These are phyloP conservation scores for Eleutherodactylus coqui DNA, from an alignment of 2,797 vertebrate genomes.

Conservation along the genomic window DNA sequence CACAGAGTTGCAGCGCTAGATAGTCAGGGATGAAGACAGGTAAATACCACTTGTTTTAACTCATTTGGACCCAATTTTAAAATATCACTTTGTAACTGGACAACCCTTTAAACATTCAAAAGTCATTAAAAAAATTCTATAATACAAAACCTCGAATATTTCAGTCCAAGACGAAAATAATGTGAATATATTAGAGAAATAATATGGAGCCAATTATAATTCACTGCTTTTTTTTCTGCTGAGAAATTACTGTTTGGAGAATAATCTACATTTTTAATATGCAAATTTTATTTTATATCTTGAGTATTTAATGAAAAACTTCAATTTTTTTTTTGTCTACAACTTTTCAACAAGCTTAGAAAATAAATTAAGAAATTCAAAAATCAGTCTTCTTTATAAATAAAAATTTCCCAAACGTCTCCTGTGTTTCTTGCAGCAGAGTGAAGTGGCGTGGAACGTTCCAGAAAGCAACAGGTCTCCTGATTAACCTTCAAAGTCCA, in stretches of 20 bases:
- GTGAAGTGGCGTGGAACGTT: slow-evolving; percentile 1
- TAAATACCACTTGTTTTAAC: too few relatives aligned
- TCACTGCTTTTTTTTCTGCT: too few relatives aligned
- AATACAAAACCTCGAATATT: background rate
- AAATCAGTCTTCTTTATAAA: slow-evolving; percentile 9
- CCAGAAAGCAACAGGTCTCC: background rate
- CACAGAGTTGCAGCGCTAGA: too few relatives aligned
- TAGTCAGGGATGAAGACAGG: too few relatives aligned
- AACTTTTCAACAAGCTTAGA: background rate
- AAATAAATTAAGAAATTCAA: slow-evolving; percentile 44
- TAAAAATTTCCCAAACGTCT: background rate
- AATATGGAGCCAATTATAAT: background rate
- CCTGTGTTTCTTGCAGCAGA: slow-evolving; percentile 11
- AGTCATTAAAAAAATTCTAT: background rate
- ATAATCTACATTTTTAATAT: background rate
- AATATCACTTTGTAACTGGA: too few relatives aligned
- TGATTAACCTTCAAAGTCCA: background rate
- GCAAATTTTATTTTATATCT: background rate
- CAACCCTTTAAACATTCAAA: slow-evolving; percentile 17
- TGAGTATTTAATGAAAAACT: background rate
- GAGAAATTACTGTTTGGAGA: slow-evolving; percentile 6
- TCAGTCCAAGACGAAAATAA: background rate
- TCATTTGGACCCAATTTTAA: too few relatives aligned
- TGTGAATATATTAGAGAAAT: background rate
- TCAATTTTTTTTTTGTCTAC: background rate